phyloP scores from a whole-genome alignment of 2,888 invertebrate genomes.

The Frankliniella intonsa region DNA sequence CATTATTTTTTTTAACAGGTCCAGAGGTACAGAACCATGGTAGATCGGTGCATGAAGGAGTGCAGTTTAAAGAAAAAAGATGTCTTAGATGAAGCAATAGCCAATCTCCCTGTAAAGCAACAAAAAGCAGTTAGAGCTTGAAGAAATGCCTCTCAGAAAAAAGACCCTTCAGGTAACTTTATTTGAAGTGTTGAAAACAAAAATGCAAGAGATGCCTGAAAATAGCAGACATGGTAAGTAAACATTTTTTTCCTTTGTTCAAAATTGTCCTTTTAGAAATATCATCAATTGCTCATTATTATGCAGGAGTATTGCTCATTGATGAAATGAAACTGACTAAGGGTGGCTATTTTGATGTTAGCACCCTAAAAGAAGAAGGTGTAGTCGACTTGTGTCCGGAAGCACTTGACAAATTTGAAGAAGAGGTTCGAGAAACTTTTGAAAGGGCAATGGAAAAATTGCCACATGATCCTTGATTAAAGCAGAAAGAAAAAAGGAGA shows the following conservation, averaged over 20 bases:
- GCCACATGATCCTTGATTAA: not conserved
- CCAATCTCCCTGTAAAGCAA: slow-evolving; percentile 3
- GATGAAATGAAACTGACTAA: not conserved
- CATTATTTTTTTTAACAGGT: not conserved
- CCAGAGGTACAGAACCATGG: not conserved
- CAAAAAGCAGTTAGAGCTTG: not conserved
- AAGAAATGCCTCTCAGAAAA: not conserved
- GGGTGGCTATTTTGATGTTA: not conserved
- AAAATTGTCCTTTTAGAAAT: not conserved
- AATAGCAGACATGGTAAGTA: not conserved
- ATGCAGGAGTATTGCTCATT: not conserved
- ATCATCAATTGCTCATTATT: not conserved
- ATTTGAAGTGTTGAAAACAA: not conserved
- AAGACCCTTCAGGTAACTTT: not conserved
- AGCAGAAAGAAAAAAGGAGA: not conserved
- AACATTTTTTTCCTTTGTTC: not conserved
- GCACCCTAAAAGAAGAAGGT: not conserved
- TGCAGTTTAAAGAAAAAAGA: not conserved
- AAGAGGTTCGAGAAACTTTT: not conserved
- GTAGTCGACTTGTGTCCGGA: not conserved
- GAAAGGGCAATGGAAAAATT: not conserved
- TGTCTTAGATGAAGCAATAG: not conserved
- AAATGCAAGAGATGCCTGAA: not conserved
- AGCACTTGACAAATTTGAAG: not conserved
- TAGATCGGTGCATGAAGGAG: not conserved